Evolutionary conservation across 2,797 vertebrate species (phyloP).

Genomic region (Hoplostethus atlanticus): DNA sequence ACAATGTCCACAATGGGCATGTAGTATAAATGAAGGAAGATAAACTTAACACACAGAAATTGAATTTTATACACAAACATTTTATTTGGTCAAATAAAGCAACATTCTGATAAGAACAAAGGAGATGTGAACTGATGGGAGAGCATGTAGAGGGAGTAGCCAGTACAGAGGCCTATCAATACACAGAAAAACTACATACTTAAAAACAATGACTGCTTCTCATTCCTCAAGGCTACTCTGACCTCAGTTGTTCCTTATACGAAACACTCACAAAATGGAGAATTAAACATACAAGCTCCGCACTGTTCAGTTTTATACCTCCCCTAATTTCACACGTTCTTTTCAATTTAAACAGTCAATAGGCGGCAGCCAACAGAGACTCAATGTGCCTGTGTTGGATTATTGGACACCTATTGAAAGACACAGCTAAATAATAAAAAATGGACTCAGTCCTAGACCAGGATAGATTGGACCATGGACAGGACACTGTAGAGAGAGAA

Average conservation of each 20-base stretch:
- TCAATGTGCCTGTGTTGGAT: conserved; percentile 19
- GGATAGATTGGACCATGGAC: conserved; percentile 5
- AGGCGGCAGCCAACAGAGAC: conserved; percentile 24
- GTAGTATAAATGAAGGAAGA: neutral
- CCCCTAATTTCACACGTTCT: conserved; percentile 38
- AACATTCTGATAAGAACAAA: conserved; percentile 92
- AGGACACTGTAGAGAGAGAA: conserved; percentile 1
- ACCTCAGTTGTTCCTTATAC: conserved; percentile 51
- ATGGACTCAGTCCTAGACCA: conserved; percentile 43
- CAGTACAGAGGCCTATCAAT: conserved; percentile 46
- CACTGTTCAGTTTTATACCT: conserved; percentile 50
- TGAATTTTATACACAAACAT: conserved; percentile 96
- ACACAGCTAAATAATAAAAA: conserved; percentile 63
- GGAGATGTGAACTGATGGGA: conserved; percentile 82
- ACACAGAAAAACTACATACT: conserved; percentile 56
- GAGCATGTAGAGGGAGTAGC: conserved; percentile 81
- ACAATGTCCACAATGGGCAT: neutral
- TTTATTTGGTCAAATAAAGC: conserved; percentile 97
- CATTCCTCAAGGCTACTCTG: conserved; percentile 53
- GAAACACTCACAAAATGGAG: conserved; percentile 47
- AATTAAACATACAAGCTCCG: conserved; percentile 70
- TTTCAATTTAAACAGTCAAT: conserved; percentile 45
- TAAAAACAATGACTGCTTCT: conserved; percentile 72
- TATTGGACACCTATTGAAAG: conserved; percentile 40
- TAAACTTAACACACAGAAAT: conserved; percentile 32